phyloP scores from a whole-genome alignment of 1,140 invertebrate species.

The Coenobita brevimanus region DNA sequence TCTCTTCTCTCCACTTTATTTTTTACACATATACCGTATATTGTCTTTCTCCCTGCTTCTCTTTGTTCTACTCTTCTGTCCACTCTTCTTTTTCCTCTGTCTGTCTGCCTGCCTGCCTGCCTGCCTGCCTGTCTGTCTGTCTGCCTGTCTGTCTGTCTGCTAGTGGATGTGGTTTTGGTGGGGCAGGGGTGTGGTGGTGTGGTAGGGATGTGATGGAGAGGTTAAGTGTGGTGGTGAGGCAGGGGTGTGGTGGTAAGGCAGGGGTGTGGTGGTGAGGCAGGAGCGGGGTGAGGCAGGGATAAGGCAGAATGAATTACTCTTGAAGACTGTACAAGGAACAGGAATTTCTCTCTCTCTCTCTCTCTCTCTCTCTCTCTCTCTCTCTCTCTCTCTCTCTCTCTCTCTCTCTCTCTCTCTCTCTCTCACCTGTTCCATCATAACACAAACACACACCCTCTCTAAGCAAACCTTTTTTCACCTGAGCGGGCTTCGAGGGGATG shows the following conservation, averaged over 20 bases:
- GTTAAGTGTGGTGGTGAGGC: too few relatives aligned
- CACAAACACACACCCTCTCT: slow-evolving; percentile 10
- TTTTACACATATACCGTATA: neutral
- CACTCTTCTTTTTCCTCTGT: neutral
- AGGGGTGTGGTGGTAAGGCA: too few relatives aligned
- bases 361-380: slow-evolving; percentile 1
- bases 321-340: too few relatives aligned
- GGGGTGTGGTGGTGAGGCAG: too few relatives aligned
- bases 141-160: neutral
- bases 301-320: too few relatives aligned
- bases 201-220: too few relatives aligned
- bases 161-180: too few relatives aligned
- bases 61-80: neutral
- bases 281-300: too few relatives aligned
- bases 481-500: slow-evolving; percentile 7
- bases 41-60: neutral
- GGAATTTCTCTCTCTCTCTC: neutral
- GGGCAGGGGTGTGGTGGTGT: too few relatives aligned
- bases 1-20: neutral
- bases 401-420: slow-evolving; percentile 1
- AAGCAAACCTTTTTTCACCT: slow-evolving; percentile 44
- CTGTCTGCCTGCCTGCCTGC: neutral
- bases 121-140: neutral
- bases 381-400: slow-evolving; percentile 18
- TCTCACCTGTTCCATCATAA: neutral